Conservation (phyloP, 2,113 vertebrate species). For the Nothobranchius kuhntae region DNA sequence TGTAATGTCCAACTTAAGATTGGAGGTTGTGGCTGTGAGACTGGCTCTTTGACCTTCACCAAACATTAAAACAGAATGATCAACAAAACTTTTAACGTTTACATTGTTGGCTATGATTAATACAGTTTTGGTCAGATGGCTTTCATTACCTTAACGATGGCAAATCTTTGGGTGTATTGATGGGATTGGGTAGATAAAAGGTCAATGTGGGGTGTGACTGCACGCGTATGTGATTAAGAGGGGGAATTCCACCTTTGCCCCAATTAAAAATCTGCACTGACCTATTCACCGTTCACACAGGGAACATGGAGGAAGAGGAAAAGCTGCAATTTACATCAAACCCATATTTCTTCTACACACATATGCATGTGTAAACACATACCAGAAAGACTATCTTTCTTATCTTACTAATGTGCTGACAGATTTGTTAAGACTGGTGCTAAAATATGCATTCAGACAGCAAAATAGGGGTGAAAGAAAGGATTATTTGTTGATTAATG, state of each 20-base stretch:
- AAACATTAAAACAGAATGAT: slow-evolving; percentile 13
- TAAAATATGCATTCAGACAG: slow-evolving; percentile 45
- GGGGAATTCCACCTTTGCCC: slow-evolving; percentile 41
- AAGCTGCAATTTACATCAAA: slow-evolving; percentile 40
- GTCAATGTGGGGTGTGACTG: slow-evolving; percentile 37
- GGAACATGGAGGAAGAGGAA: slow-evolving; percentile 22
- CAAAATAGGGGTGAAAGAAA: slow-evolving; percentile 37
- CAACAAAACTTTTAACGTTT: slow-evolving; percentile 18
- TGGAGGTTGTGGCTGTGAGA: background rate
- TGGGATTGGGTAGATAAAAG: slow-evolving; percentile 26
- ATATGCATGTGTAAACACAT: background rate
- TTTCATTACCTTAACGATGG: slow-evolving; percentile 34
- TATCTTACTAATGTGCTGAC: slow-evolving; percentile 45
- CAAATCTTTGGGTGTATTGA: slow-evolving; percentile 34
- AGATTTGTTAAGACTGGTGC: slow-evolving; percentile 45
- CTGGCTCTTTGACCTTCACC: background rate
- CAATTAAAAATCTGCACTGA: slow-evolving; percentile 65
- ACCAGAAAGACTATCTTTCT: background rate
- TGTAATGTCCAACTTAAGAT: background rate
- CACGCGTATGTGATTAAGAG: background rate
- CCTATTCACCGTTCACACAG: slow-evolving; percentile 26
- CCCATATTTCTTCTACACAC: background rate
- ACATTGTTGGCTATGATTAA: slow-evolving; percentile 27
- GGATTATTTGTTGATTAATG: slow-evolving; percentile 62
- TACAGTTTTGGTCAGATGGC: slow-evolving; percentile 13